Base-by-base conservation (phyloP, 2,888 invertebrate species). In the Choristoneura rosaceana region DNA sequence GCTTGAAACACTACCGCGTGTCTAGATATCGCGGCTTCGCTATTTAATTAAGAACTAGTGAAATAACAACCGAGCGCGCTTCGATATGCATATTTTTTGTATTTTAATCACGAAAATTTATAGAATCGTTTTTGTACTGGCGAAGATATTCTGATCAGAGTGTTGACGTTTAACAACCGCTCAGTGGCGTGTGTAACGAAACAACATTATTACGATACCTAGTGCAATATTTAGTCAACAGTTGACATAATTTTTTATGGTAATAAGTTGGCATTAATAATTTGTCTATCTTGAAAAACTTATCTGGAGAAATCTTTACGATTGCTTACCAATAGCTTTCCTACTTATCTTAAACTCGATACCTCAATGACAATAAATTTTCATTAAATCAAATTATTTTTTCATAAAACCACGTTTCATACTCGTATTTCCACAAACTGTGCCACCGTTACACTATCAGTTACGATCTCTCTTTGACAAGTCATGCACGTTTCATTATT, bases 11-110 rank as follows among this genome's bases (percentile, higher is more conserved):
- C 25, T 25, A 25, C 25, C 25, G 25, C 25, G 25, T 25, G 25
- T 25, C 25, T 2, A 25, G 25, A 25, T 83, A 82, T 82, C 80
- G 81, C 77, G 80, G 76, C 80, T 83, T 75, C 78, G 80, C 80
- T 81, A 85, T 88, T 90, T 91, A 91, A 92, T 92, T 92, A 92
- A 90, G 84, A 85, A 86, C 87, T 85, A 87, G 85, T 75, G 77
- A 83, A 86, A 80, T 80, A 74, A 70, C 70, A 61, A 70, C 65
- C 71, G 76, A 77, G 78, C 78, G 74, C 76, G 77, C 74, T 76
- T 78, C 76, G 76, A 82, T 85, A 82, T 85, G 83, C 82, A 81
- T 84, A 83, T 79, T 83, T 84, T 88, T 88, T 85, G 82, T 87
- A 81, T 86, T 90, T 88, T 89, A 87, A 87, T 87, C 84, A 81